Percentiles rank a stretch among this genome's conserved stretches.
phyloP scores from a whole-genome alignment of 64 coral and sea anemone genomes.

The Acropora yongei region DNA sequence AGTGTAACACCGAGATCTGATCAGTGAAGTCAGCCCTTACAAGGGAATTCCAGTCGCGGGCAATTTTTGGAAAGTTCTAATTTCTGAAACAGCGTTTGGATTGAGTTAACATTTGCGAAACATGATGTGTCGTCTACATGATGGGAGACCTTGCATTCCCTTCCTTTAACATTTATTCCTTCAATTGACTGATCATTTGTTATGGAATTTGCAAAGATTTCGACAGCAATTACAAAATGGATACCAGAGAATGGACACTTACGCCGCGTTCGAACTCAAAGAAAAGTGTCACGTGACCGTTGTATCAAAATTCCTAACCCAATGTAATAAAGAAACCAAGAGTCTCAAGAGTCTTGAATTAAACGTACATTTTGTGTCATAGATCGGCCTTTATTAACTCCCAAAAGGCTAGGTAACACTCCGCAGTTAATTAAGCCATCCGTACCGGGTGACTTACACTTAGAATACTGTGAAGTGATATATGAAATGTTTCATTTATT shows the following conservation, averaged over 20 bases:
- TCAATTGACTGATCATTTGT: neutral
- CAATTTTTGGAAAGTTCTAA: neutral
- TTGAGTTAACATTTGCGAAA: neutral
- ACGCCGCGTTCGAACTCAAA: no score
- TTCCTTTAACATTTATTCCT: neutral
- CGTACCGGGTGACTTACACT: neutral
- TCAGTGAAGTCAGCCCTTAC: no score
- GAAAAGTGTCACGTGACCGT: neutral
- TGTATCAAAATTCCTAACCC: no score
- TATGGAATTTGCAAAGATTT: neutral
- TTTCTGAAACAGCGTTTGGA: neutral
- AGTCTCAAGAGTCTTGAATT: no score
- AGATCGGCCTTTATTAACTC: neutral
- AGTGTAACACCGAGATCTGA: no score
- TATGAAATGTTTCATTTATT: no score
- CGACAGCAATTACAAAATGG: neutral
- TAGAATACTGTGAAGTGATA: neutral
- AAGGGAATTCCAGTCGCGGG: neutral
- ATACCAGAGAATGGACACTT: neutral
- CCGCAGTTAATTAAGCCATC: neutral
- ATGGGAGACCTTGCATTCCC: neutral
- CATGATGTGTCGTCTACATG: neutral
- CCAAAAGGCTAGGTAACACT: neutral
- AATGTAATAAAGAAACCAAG: no score
- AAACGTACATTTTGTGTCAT: no score